Base-by-base conservation (phyloP, 2,113 vertebrate genomes). In the Mionectes macconnelli region DNA sequence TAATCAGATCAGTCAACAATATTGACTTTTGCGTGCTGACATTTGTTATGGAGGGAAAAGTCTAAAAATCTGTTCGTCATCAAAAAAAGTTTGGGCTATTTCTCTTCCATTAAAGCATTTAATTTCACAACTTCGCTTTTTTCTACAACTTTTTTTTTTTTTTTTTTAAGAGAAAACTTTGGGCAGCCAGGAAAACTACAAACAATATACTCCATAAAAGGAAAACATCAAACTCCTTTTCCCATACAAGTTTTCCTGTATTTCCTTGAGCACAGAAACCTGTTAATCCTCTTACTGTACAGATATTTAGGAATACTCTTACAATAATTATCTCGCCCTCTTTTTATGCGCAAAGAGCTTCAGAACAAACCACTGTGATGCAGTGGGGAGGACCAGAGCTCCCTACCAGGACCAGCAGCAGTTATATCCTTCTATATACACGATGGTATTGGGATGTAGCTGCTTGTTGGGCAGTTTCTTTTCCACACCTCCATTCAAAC, bases 1-100 rank as follows among this genome's bases (percentile, higher is more conserved):
- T 79, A 70, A 94, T 90, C 74, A 79, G 70, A 80, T 77, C 64
- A 56, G 63, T 63, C 90, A 95, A 94, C 63, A 87, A 59, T 74
- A 80, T 8, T 88, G 68, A 84, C 67, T 42, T 59, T 45, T 74
- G 14, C 2, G 0, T 40, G 21, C 31, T 81, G 77, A 69, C 37
- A 95, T 62, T 5, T 55, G 5, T 25, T 79, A 57, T 0, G 39
- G 12, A 84, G 19, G 69, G 24, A 90, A 92, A 75, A 92, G 45
- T 21, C 6, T 35, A 33, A 93, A 78, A 83, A 87, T 35, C 22
- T 78, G 22, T 45, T 68, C 2, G 1, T 31, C 20, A 37, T 47
- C 9, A 68, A 60, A 56, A 74, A 62, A 59, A 55, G 9, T 9
- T 33, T 2, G 18, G 11, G 13, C 21, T 67, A 39, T 81, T 77